Evolutionary conservation across 2,113 vertebrate species (phyloP), one percentile per base, ranked within the genome.

Genomic region (Apaloderma vittatum): DNA sequence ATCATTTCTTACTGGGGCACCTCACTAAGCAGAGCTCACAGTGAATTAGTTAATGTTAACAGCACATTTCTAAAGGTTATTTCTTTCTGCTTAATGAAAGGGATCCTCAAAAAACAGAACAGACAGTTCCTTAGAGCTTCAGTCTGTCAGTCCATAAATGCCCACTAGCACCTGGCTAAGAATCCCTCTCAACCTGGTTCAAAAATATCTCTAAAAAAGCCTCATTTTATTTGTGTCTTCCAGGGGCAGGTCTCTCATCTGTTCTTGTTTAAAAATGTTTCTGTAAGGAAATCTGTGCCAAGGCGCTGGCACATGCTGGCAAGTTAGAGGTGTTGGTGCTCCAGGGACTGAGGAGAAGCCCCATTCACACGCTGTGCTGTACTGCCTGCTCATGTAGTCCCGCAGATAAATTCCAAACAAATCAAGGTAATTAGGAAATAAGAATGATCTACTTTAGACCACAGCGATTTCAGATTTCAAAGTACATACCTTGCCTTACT

Each of bases 321-420:
- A n/a, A 11, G 19, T 49, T 45, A n/a, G 49, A 68, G 11, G 13
- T n/a, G 19, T 7, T 0, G 1, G 29, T 65, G 73, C 36, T 37
- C 16, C 46, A 12, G 7, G 32, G 55, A 43, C 43, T 1, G 1
- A 63, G 54, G 52, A 57, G n/a, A n/a, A 48, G 52, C 40, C 27
- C 36, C 6, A 0, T 4, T 74, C 7, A n/a, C 17, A 13, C 6
- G 0, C 30, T 61, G 40, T 15, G 5, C 29, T 68, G 0, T 7
- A 5, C 11, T 54, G 36, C 43, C 58, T 57, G 51, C 36, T 88
- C 66, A 14, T 12, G 23, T 13, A 51, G 30, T 29, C 30, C 59
- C 2, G 1, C 30, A 88, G 62, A 70, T 6, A 40, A 68, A 77
- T 65, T 82, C 30, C 54, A 49, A 82, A 52, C 20, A 79, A 86